phyloP scores from a whole-genome alignment of 2,888 invertebrate species.

The Lutraria lutraria region DNA sequence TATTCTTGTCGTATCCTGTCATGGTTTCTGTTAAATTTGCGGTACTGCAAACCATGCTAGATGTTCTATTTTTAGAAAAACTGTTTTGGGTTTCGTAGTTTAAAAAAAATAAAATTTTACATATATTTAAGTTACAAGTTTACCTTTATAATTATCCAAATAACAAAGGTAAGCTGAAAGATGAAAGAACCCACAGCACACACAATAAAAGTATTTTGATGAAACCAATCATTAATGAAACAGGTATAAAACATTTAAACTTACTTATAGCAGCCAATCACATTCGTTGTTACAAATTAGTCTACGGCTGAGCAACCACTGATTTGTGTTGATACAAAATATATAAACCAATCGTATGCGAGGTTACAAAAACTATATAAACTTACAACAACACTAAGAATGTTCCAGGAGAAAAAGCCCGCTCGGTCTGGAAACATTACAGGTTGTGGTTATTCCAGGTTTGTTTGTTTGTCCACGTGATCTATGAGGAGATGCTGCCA shows the following conservation, averaged over 20 bases:
- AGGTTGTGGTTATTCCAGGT: constrained; percentile 82
- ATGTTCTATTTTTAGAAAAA: background rate
- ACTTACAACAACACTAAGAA: constrained; percentile 84
- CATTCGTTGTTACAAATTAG: background rate
- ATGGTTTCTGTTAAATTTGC: background rate
- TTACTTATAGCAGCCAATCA: background rate
- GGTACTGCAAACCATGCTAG: background rate
- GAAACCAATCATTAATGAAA: no score
- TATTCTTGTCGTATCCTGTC: background rate
- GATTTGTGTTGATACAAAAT: background rate
- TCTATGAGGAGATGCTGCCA: constrained; percentile 64
- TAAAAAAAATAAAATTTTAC: background rate
- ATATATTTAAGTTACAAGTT: background rate
- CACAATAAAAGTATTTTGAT: constrained; percentile 67
- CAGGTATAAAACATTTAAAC: background rate
- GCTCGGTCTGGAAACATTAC: constrained; percentile 83
- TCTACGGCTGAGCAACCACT: background rate
- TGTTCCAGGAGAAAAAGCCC: constrained; percentile 86
- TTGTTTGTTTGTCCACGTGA: constrained; percentile 74
- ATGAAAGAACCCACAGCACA: constrained; percentile 63
- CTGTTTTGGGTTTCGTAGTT: no score
- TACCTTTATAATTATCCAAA: constrained; percentile 63
- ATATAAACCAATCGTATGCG: background rate
- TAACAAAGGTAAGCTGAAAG: constrained; percentile 63
- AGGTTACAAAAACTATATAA: background rate